A percentile compares a stretch with the other conserved stretches of the same genome.
These are phyloP conservation scores for Rotaria macrura DNA, from an alignment of 2,888 invertebrate species.

Conservation along the genomic window DNA sequence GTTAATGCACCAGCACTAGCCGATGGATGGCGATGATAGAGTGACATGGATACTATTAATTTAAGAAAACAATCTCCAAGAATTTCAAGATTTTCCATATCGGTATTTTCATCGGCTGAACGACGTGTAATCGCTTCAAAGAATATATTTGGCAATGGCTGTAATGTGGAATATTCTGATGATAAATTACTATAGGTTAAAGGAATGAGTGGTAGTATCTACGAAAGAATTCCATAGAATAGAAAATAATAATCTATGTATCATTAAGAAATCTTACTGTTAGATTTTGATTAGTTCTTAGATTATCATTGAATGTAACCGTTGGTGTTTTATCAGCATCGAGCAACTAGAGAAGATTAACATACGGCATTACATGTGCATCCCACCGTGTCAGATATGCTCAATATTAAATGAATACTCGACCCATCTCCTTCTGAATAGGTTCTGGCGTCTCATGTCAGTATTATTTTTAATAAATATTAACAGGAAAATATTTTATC, in stretches of 20 bases:
- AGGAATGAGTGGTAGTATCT: neutral
- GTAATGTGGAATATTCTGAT: neutral
- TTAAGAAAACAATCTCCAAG: conserved; percentile 32
- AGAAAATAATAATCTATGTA: no score
- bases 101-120: conserved; percentile 25
- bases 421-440: no score
- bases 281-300: neutral
- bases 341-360: neutral
- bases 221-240: neutral
- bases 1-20: conserved; percentile 23
- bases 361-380: no score
- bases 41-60: conserved; percentile 13
- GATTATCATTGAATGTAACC: neutral
- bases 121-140: conserved; percentile 24
- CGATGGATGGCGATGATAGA: neutral
- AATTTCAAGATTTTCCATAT: conserved; percentile 30
- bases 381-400: no score
- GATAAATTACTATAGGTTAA: neutral
- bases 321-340: neutral
- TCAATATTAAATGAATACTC: no score
- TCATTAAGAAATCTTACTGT: neutral
- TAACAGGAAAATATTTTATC: no score
- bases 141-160: neutral
- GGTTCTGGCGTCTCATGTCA: no score
- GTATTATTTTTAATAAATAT: no score